These are phyloP conservation scores for Steromphala cineraria DNA, from an alignment of 2,888 invertebrate genomes.

Conservation along the genomic window DNA sequence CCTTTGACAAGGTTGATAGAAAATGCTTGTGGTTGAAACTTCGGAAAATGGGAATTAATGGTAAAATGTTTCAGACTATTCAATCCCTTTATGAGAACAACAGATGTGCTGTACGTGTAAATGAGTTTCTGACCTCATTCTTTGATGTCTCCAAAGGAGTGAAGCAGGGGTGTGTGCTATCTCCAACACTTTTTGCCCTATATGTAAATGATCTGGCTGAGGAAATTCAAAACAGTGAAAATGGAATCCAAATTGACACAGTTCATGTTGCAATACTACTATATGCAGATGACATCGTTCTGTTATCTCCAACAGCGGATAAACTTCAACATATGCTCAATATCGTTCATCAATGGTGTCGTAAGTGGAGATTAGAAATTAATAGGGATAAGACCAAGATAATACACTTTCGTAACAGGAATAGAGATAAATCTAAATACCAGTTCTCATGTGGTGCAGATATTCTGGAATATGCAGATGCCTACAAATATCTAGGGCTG, in stretches of 20 bases:
- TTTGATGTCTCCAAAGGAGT: neutral
- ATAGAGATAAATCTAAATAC: neutral
- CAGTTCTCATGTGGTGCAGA: neutral
- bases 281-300: neutral
- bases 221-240: neutral
- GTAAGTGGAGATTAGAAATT: neutral
- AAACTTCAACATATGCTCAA: neutral
- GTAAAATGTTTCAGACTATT: neutral
- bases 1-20: neutral
- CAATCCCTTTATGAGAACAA: neutral
- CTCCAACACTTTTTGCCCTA: neutral
- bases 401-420: too few species aligned
- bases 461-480: neutral
- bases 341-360: neutral
- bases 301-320: neutral
- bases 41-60: neutral
- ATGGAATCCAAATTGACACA: neutral
- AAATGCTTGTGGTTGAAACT: neutral
- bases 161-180: neutral
- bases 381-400: neutral
- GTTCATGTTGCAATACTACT: neutral
- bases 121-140: neutral
- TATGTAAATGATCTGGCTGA: neutral
- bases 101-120: neutral
- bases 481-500: neutral